Conservation (phyloP, 2,113 vertebrate species). For the Vireo altiloquus region DNA sequence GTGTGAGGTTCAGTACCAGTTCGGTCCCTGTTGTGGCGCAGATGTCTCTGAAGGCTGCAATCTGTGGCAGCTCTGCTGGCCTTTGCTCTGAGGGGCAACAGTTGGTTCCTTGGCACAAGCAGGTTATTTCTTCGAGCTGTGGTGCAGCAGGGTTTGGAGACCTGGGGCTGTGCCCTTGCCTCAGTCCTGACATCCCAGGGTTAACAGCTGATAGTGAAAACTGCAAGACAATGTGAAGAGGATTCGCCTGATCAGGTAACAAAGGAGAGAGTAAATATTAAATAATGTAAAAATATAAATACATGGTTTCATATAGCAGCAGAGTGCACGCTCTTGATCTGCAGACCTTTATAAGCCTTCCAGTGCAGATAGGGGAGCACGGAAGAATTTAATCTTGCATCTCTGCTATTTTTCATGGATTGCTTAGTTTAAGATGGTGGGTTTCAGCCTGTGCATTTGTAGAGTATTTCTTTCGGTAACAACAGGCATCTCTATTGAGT, state of each 20-base stretch:
- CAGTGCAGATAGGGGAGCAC: not conserved
- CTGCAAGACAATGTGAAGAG: not conserved
- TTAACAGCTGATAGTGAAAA: not conserved
- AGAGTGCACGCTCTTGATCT: not conserved
- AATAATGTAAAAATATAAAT: not conserved
- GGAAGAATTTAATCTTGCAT: not conserved
- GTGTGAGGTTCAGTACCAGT: not conserved
- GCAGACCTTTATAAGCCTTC: not conserved
- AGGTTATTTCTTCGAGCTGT: not conserved
- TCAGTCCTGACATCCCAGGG: not conserved
- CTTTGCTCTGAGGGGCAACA: rapidly evolving
- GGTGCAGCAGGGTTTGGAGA: not conserved
- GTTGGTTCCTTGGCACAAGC: not conserved
- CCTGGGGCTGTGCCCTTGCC: not conserved
- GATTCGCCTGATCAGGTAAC: constrained; percentile 17
- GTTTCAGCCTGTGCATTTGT: constrained; percentile 11
- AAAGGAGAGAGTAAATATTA: not conserved
- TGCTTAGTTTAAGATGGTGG: not conserved
- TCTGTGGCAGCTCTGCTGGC: not conserved
- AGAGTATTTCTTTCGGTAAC: constrained; percentile 10
- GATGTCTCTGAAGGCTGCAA: not conserved
- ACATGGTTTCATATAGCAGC: not conserved
- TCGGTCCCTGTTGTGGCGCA: not conserved
- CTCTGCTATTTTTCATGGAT: not conserved
- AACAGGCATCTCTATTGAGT: not conserved